Percentiles rank a stretch among this genome's conserved stretches.
Evolutionary conservation across 2,113 vertebrate genomes (phyloP).

Genomic region (Phalacrocorax pelagicus): DNA sequence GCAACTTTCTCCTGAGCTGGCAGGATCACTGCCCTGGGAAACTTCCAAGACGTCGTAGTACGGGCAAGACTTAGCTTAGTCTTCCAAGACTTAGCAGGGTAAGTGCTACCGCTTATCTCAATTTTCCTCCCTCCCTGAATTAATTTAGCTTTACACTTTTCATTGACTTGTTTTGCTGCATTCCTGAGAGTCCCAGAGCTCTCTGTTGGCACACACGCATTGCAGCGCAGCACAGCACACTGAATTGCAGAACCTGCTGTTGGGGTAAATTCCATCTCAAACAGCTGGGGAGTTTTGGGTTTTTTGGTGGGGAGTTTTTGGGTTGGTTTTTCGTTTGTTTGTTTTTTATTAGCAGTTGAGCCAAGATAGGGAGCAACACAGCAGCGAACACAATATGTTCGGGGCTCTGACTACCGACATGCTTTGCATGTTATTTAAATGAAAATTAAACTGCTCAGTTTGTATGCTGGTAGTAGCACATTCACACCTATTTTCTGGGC

Average conservation of each 20-base stretch:
- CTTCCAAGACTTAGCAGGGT: neutral
- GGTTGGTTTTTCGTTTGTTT: no score
- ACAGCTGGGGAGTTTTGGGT: neutral
- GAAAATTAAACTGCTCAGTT: neutral
- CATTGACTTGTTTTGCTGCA: constrained; percentile 16
- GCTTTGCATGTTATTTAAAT: neutral
- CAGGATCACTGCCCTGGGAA: neutral
- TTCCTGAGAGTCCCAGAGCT: constrained; percentile 10
- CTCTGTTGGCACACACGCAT: neutral
- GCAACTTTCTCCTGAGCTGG: neutral
- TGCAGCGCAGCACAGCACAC: neutral
- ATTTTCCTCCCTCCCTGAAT: neutral
- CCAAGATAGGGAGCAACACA: neutral
- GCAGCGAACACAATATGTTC: neutral
- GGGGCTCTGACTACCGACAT: neutral
- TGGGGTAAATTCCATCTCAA: neutral
- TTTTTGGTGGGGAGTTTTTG: no score
- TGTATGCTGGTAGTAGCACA: neutral
- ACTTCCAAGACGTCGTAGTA: neutral
- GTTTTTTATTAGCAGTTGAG: neutral
- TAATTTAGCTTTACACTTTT: constrained; percentile 36
- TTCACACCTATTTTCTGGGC: neutral
- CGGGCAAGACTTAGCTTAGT: no score
- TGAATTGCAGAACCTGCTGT: neutral
- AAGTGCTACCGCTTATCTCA: neutral